Conservation (phyloP, 1,140 invertebrate genomes). For the Hylaeus volcanicus region DNA sequence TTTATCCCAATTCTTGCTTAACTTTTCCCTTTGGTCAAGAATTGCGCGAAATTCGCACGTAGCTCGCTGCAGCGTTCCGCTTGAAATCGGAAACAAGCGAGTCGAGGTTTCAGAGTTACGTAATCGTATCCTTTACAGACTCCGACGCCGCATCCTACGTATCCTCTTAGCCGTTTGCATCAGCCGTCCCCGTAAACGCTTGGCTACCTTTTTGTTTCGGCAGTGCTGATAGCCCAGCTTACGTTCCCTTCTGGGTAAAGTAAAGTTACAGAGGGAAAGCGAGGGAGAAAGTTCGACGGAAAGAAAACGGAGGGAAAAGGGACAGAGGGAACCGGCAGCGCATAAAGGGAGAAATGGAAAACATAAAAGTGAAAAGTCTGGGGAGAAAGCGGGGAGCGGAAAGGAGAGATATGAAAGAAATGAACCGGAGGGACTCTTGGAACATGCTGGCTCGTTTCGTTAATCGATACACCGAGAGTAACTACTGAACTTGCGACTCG, state of each 20-base stretch:
- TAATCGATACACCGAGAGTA: constrained; percentile 12
- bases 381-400: not conserved
- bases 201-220: constrained; percentile 53
- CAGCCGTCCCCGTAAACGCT: constrained; percentile 41
- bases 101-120: not conserved
- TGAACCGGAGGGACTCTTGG: not conserved
- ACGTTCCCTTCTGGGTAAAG: constrained; percentile 23
- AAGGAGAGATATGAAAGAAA: not conserved
- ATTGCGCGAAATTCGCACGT: not conserved
- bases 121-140: constrained; percentile 2
- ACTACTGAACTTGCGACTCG: not conserved
- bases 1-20: not conserved
- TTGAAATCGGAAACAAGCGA: not conserved
- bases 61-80: not conserved
- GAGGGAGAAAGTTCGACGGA: constrained; percentile 35
- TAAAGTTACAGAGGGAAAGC: constrained; percentile 1
- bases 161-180: constrained; percentile 40
- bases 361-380: constrained; percentile 32
- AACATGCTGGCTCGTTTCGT: constrained; percentile 29
- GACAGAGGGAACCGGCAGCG: not conserved
- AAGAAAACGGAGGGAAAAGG: not conserved
- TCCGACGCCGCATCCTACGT: constrained; percentile 1
- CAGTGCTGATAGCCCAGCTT: constrained; percentile 59
- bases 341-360: not conserved
- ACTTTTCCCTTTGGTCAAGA: not conserved